A percentile compares a stretch with the other conserved stretches of the same genome.
Conservation (phyloP, 2,797 vertebrate genomes). For the Miichthys miiuy region DNA sequence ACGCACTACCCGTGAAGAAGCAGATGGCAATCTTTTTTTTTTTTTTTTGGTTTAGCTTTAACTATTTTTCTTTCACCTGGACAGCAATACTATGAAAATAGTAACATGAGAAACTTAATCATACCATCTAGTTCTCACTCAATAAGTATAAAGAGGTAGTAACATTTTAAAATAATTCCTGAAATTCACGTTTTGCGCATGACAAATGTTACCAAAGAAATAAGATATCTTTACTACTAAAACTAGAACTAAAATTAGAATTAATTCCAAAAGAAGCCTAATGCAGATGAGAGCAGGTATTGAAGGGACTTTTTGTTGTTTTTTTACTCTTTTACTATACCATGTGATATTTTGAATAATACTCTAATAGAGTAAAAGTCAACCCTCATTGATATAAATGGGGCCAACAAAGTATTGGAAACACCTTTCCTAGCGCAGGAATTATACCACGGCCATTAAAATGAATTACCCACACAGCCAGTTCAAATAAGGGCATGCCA, state of each 20-base stretch:
- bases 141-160: too few species aligned
- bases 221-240: neutral
- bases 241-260: neutral
- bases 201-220: constrained; percentile 1
- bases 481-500: too few species aligned
- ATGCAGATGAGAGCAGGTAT: neutral
- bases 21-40: neutral
- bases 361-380: neutral
- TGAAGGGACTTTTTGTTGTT: constrained; percentile 7
- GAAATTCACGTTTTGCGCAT: neutral
- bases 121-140: neutral
- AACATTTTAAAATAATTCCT: neutral
- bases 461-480: too few species aligned
- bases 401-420: neutral
- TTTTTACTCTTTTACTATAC: neutral
- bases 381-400: neutral
- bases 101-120: neutral
- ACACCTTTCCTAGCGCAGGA: neutral
- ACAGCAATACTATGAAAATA: neutral
- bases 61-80: constrained; percentile 1
- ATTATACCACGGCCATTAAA: too few species aligned
- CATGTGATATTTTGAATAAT: constrained; percentile 4
- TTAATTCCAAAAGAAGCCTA: neutral
- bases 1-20: neutral
- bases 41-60: neutral